These are phyloP conservation scores for Orchesella cincta DNA, from an alignment of 1,140 invertebrate species.

Conservation along the genomic window DNA sequence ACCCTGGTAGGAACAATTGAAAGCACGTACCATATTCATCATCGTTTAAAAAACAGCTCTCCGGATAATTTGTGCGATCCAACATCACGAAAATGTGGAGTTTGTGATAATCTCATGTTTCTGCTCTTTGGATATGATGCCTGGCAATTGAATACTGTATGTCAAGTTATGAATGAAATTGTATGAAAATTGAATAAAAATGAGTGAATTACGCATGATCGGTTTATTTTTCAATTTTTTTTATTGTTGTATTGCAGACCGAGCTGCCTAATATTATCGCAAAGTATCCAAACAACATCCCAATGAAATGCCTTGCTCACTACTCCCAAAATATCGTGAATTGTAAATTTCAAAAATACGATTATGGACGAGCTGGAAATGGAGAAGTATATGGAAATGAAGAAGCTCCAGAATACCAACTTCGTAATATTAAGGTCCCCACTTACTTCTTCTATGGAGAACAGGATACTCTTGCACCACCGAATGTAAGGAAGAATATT, in stretches of 20 bases:
- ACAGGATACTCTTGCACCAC: neutral
- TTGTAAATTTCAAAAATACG: neutral
- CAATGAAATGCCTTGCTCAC: neutral
- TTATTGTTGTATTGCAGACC: neutral
- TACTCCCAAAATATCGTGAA: neutral
- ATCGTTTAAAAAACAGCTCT: no score
- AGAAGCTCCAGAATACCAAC: neutral
- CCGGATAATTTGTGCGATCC: no score
- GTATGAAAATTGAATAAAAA: no score
- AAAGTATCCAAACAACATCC: neutral
- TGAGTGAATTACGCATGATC: no score
- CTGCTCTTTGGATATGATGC: constrained; percentile 47
- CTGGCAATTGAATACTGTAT: constrained; percentile 47
- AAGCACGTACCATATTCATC: no score
- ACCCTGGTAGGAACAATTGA: no score
- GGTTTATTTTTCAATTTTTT: no score
- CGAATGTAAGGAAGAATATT: no score
- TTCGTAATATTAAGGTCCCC: neutral
- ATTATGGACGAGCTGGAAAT: neutral
- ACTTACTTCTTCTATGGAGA: neutral
- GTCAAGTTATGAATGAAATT: no score
- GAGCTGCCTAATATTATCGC: neutral
- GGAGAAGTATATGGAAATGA: neutral
- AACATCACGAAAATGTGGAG: neutral
- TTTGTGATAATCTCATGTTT: constrained; percentile 51